Percentiles rank a stretch among this genome's conserved stretches.
phyloP scores from a whole-genome alignment of 2,113 vertebrate species.

The Bujurquina vittata region DNA sequence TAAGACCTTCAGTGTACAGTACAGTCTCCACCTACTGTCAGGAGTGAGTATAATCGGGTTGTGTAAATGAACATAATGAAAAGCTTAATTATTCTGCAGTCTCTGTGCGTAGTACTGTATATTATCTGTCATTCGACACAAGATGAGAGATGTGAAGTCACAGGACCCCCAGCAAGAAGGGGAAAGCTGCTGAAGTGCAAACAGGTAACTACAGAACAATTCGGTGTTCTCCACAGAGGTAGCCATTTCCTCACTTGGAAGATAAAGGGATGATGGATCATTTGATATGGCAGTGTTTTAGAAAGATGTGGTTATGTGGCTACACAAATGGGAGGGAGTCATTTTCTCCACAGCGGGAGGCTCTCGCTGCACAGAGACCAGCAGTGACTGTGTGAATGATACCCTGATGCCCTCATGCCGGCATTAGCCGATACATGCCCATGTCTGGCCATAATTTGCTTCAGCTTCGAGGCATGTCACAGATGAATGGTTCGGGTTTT shows the following conservation, averaged over 20 bases:
- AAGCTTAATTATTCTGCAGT: neutral
- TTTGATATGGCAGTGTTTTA: slow-evolving; percentile 46
- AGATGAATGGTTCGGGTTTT: neutral
- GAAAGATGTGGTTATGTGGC: slow-evolving; percentile 46
- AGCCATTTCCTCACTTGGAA: slow-evolving; percentile 38
- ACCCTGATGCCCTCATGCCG: slow-evolving; percentile 19
- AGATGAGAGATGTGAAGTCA: slow-evolving; percentile 10
- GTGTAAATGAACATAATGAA: slow-evolving; percentile 5
- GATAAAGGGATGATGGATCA: slow-evolving; percentile 58
- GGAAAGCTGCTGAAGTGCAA: neutral
- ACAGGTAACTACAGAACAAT: slow-evolving; percentile 25
- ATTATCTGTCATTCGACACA: neutral
- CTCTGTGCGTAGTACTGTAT: neutral
- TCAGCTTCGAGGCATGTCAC: slow-evolving; percentile 11
- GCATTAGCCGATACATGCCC: slow-evolving; percentile 46
- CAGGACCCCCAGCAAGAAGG: neutral
- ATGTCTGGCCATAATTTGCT: neutral
- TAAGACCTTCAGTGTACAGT: no score
- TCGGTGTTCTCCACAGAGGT: slow-evolving; percentile 25
- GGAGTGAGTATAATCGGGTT: neutral
- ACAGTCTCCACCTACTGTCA: neutral
- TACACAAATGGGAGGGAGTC: slow-evolving; percentile 50
- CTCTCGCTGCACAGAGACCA: slow-evolving; percentile 21
- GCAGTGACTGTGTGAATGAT: slow-evolving; percentile 33
- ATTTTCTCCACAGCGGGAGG: slow-evolving; percentile 50